A percentile compares a stretch with the other conserved stretches of the same genome.
phyloP scores from a whole-genome alignment of 2,113 vertebrate species.

The Bettongia penicillata region DNA sequence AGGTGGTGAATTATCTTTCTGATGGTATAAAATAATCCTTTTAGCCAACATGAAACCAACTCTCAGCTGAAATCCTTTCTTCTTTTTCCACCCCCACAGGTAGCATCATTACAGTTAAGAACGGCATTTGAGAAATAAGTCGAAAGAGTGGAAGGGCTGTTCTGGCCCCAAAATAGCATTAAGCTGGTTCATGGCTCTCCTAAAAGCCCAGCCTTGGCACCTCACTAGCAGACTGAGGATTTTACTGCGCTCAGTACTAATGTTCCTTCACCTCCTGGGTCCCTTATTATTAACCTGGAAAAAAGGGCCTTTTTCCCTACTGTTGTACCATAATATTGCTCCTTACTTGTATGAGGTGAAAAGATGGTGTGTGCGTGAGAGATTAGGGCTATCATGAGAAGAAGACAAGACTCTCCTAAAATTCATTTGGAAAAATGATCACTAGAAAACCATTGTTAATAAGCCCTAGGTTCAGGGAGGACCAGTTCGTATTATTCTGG shows the following conservation, averaged over 20 bases:
- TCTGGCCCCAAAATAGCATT: conserved; percentile 21
- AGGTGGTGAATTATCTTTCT: conserved; percentile 77
- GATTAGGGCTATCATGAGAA: not conserved
- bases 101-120: conserved; percentile 58
- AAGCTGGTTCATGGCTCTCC: conserved; percentile 34
- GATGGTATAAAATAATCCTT: conserved; percentile 73
- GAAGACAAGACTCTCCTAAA: not conserved
- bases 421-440: not conserved
- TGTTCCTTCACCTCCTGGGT: not conserved
- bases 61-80: conserved; percentile 59
- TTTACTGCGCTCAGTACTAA: not conserved
- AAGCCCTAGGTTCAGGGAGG: not conserved
- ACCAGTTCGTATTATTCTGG: not conserved
- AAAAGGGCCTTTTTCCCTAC: not conserved
- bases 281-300: not conserved
- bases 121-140: conserved; percentile 56
- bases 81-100: conserved; percentile 56
- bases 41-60: conserved; percentile 71
- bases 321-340: not conserved
- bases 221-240: not conserved
- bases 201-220: conserved; percentile 7
- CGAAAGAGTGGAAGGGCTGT: conserved; percentile 42
- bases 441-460: not conserved
- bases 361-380: not conserved
- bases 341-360: not conserved